Conservation (phyloP, 2,888 invertebrate species). For the Drosophila kambysellisi region DNA sequence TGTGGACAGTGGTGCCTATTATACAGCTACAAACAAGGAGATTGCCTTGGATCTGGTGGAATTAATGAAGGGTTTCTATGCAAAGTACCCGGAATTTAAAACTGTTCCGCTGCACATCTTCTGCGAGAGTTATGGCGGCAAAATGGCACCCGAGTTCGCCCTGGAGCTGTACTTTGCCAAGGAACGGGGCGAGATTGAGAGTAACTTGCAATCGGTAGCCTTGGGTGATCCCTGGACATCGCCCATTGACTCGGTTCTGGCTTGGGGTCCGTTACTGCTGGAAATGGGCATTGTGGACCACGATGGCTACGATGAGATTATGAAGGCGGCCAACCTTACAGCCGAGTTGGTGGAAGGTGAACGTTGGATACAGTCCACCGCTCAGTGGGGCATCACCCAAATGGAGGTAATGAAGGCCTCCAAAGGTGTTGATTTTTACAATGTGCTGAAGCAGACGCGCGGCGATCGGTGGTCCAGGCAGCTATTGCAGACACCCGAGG, state of each 20-base stretch:
- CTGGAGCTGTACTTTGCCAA: conserved; percentile 87
- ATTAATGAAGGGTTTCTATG: conserved; percentile 90
- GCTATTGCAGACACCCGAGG: conserved; percentile 21
- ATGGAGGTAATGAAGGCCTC: conserved; percentile 87
- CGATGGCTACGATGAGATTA: conserved; percentile 87
- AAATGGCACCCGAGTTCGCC: conserved; percentile 95
- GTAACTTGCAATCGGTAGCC: conserved; percentile 91
- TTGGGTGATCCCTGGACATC: conserved; percentile 96
- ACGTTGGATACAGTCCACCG: conserved; percentile 87
- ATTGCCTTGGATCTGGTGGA: conserved; percentile 91
- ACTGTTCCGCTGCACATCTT: conserved; percentile 92
- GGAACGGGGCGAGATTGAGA: conserved; percentile 87
- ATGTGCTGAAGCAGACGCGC: conserved; percentile 87
- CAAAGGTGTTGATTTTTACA: conserved; percentile 91
- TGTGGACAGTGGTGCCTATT: conserved; percentile 86
- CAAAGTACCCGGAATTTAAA: conserved; percentile 89
- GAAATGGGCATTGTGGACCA: conserved; percentile 90
- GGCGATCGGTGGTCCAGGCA: conserved; percentile 52
- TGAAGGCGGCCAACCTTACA: conserved; percentile 86
- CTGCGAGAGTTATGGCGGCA: conserved; percentile 97
- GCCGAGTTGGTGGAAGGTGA: conserved; percentile 87
- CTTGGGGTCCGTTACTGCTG: conserved; percentile 93
- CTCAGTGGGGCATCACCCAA: conserved; percentile 89
- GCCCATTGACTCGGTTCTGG: conserved; percentile 92
- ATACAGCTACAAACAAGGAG: conserved; percentile 87